Percentiles rank a stretch among this genome's conserved stretches.
phyloP scores from a whole-genome alignment of 1,140 invertebrate genomes.

The Drosophila kepulauana region DNA sequence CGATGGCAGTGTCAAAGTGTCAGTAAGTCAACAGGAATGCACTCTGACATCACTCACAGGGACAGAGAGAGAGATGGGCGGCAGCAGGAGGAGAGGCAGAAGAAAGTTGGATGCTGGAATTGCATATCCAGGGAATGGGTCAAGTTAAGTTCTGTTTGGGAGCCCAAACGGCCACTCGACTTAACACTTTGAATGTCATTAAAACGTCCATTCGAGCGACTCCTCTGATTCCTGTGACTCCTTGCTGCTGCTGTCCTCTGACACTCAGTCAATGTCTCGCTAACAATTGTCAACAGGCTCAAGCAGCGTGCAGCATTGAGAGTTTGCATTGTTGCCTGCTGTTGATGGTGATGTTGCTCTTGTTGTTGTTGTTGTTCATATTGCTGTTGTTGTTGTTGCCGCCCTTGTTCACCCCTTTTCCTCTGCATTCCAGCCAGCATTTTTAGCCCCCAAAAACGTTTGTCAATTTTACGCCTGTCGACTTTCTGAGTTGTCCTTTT shows the following conservation, averaged over 20 bases:
- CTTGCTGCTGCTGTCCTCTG: slow-evolving; percentile 16
- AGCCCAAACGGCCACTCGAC: slow-evolving; percentile 57
- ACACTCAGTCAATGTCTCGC: slow-evolving; percentile 82
- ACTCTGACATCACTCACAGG: slow-evolving; percentile 13
- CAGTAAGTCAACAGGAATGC: slow-evolving; percentile 82
- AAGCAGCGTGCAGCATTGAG: slow-evolving; percentile 65
- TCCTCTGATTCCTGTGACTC: background rate
- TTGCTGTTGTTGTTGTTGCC: background rate
- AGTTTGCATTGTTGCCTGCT: slow-evolving; percentile 51
- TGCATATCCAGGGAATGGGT: background rate
- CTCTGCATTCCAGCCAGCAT: slow-evolving; percentile 49
- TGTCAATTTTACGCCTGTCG: slow-evolving; percentile 81
- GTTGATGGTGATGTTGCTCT: slow-evolving; percentile 1
- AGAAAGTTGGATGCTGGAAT: too few relatives aligned
- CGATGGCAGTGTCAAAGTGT: slow-evolving; percentile 72
- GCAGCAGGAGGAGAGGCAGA: too few relatives aligned
- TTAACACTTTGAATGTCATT: slow-evolving; percentile 83
- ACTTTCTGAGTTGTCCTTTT: slow-evolving; percentile 74
- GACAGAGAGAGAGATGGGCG: background rate
- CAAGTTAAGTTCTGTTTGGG: slow-evolving; percentile 28
- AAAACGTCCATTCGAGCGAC: slow-evolving; percentile 56
- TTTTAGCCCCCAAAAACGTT: slow-evolving; percentile 65
- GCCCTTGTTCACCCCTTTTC: slow-evolving; percentile 33
- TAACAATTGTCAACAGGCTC: slow-evolving; percentile 83
- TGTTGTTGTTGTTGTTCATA: slow-evolving; percentile 46